These are phyloP conservation scores for Sesia apiformis DNA, from an alignment of 2,888 invertebrate species.

Conservation along the genomic window DNA sequence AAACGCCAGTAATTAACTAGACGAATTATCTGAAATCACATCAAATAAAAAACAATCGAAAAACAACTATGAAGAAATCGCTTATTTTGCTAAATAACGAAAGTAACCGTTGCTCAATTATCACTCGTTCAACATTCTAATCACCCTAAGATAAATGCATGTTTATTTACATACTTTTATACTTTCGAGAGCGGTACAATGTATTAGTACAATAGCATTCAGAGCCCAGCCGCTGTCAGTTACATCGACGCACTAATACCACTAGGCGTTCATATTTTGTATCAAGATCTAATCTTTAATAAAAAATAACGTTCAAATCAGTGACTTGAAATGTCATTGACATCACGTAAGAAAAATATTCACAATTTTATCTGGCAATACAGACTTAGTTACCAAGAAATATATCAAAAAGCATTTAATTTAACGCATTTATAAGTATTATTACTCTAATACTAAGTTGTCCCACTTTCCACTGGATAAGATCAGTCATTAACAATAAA, in stretches of 20 bases:
- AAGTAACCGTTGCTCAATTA: slow-evolving; percentile 55
- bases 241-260: slow-evolving; percentile 51
- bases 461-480: slow-evolving; percentile 63
- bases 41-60: slow-evolving; percentile 50
- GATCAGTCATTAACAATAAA: slow-evolving; percentile 45
- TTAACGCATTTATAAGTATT: slow-evolving; percentile 43
- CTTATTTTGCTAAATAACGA: slow-evolving; percentile 59
- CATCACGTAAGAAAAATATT: slow-evolving; percentile 72
- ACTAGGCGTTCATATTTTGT: slow-evolving; percentile 58
- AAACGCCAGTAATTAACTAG: slow-evolving; percentile 58
- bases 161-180: slow-evolving; percentile 57
- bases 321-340: slow-evolving; percentile 70
- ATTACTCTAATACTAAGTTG: slow-evolving; percentile 65
- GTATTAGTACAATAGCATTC: slow-evolving; percentile 33
- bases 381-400: slow-evolving; percentile 62
- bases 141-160: slow-evolving; percentile 65
- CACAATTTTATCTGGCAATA: slow-evolving; percentile 75
- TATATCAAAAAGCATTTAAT: slow-evolving; percentile 59
- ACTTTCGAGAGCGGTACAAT: slow-evolving; percentile 44
- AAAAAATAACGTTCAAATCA: slow-evolving; percentile 67
- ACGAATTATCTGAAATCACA: slow-evolving; percentile 56
- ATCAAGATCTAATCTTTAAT: slow-evolving; percentile 64
- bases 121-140: slow-evolving; percentile 52
- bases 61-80: slow-evolving; percentile 48
- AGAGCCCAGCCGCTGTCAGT: slow-evolving; percentile 37